Percentiles rank a stretch among this genome's conserved stretches.
phyloP scores from a whole-genome alignment of 2,113 vertebrate genomes.

The Machaerirhynchus nigripectus region DNA sequence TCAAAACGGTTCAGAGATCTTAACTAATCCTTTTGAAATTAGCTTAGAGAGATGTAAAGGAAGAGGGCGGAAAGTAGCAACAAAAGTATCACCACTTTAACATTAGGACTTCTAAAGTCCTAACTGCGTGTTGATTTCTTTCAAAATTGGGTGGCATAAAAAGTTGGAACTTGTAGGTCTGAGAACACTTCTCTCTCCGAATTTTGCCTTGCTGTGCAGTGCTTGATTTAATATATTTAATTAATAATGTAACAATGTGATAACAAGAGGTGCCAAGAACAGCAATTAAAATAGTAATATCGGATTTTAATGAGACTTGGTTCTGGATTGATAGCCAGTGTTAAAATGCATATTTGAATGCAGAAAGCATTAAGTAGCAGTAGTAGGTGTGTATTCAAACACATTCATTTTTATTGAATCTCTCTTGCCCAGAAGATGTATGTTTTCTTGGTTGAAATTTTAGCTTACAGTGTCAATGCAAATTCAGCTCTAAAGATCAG shows the following conservation, averaged over 20 bases:
- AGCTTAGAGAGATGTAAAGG: neutral
- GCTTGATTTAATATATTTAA: neutral
- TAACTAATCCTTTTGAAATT: neutral
- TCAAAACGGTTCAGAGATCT: neutral
- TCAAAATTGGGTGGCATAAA: neutral
- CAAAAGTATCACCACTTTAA: neutral
- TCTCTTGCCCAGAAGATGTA: neutral
- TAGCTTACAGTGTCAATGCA: neutral
- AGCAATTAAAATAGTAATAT: neutral
- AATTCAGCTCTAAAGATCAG: neutral
- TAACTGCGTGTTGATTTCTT: neutral
- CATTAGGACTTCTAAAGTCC: neutral
- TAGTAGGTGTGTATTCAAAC: neutral
- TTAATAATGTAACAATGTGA: neutral
- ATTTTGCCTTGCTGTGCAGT: neutral
- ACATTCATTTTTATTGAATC: neutral
- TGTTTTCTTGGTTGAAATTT: neutral
- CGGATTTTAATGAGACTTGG: neutral
- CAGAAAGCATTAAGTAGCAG: neutral
- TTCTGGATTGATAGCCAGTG: neutral
- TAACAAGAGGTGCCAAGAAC: neutral
- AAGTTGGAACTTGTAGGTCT: neutral
- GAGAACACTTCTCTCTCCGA: neutral
- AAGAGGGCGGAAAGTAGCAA: rapidly evolving
- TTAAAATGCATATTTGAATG: neutral